Evolutionary conservation across 2,888 invertebrate genomes (phyloP).

Genomic region (Eupithecia insigniata): DNA sequence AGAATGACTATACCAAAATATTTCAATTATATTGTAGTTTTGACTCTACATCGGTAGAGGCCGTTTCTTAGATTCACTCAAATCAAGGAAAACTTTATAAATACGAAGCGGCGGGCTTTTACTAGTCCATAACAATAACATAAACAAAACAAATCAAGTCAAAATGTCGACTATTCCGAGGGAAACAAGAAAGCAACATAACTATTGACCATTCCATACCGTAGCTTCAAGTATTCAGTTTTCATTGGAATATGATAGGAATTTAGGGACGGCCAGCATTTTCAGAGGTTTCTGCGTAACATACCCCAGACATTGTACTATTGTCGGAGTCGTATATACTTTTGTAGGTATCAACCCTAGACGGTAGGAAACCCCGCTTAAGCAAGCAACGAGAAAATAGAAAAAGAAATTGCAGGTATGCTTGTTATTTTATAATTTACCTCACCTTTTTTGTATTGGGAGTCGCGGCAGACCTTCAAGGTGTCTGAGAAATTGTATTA

Average conservation of each 20-base stretch:
- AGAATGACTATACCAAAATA: too few relatives aligned
- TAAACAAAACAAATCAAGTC: conserved; percentile 13
- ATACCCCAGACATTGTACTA: conserved; percentile 19
- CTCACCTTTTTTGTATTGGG: neutral
- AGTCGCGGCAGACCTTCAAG: neutral
- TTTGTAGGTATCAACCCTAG: neutral
- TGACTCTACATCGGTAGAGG: neutral
- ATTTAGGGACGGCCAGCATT: conserved; percentile 30
- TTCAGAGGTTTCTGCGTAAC: conserved; percentile 22
- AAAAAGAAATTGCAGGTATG: too few relatives aligned
- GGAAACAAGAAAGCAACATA: conserved; percentile 1
- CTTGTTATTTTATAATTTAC: neutral
- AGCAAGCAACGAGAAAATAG: neutral
- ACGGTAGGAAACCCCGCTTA: neutral
- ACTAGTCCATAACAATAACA: neutral
- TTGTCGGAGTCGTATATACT: neutral
- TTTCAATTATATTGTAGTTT: neutral
- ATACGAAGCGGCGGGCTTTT: neutral
- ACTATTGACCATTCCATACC: conserved; percentile 19
- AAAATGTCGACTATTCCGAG: conserved; percentile 4
- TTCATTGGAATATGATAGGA: conserved; percentile 35
- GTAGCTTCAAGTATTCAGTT: conserved; percentile 23
- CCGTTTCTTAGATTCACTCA: neutral
- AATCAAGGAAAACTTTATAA: neutral
- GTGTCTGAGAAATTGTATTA: neutral